These are phyloP conservation scores for Sebastes matsubarae DNA, from an alignment of 2,797 vertebrate genomes.

Conservation along the genomic window DNA sequence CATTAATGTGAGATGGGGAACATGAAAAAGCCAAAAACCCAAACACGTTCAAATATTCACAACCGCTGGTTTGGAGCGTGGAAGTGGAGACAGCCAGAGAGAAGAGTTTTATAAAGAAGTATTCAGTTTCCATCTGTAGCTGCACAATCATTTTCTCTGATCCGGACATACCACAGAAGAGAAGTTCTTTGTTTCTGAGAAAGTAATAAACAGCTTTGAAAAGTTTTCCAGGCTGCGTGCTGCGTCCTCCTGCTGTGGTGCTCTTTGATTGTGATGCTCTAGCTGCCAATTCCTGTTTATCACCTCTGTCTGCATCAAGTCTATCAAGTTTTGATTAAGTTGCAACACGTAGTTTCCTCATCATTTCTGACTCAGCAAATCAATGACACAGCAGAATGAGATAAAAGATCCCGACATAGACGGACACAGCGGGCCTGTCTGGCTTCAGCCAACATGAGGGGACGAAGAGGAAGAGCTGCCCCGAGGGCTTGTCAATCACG, in stretches of 20 bases:
- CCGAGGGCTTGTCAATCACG: not conserved
- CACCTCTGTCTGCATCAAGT: not conserved
- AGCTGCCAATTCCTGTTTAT: not conserved
- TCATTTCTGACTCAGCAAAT: not conserved
- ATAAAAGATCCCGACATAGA: not conserved
- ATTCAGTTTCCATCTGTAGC: slow-evolving; percentile 29
- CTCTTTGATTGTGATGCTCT: not conserved
- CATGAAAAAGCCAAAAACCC: slow-evolving; percentile 52
- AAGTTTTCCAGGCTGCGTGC: not conserved
- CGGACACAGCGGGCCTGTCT: too few relatives aligned
- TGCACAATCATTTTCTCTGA: slow-evolving; percentile 1
- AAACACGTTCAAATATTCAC: slow-evolving; percentile 72
- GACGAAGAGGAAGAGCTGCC: too few relatives aligned
- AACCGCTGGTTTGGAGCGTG: slow-evolving; percentile 9
- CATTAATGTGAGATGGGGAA: slow-evolving; percentile 60
- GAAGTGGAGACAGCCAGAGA: not conserved
- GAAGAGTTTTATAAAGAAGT: slow-evolving; percentile 27
- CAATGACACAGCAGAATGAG: not conserved
- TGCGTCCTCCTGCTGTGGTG: not conserved
- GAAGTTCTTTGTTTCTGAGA: not conserved
- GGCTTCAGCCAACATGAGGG: not conserved
- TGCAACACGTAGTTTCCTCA: not conserved
- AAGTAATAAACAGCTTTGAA: slow-evolving; percentile 7
- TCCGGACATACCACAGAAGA: not conserved
- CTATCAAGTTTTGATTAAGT: not conserved